Conservation (phyloP, 2,113 vertebrate genomes). For the Platycercus adscitus region DNA sequence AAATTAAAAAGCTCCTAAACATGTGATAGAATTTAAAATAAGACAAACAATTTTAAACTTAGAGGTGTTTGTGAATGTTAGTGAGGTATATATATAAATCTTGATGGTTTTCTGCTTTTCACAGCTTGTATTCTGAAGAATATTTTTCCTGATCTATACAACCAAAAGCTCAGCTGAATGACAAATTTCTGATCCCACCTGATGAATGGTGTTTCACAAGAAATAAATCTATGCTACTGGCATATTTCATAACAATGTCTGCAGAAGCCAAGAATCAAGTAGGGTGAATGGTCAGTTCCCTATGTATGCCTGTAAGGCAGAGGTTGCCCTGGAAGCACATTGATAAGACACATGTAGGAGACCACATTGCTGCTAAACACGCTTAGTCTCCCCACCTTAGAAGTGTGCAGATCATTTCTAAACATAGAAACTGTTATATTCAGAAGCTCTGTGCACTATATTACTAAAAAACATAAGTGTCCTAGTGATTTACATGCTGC, state of each 20-base stretch:
- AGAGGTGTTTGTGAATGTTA: not conserved
- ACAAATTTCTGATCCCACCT: not conserved
- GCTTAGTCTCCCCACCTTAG: not conserved
- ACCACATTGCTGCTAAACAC: not conserved
- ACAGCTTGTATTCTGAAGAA: not conserved
- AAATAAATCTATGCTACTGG: not conserved
- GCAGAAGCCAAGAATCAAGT: not conserved
- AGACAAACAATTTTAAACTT: not conserved
- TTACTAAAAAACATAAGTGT: not conserved
- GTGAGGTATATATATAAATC: not conserved
- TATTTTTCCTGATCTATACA: not conserved
- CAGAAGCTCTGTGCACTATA: not conserved
- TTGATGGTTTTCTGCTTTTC: not conserved
- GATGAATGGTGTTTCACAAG: not conserved
- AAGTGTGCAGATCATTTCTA: not conserved
- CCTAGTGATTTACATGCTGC: not conserved
- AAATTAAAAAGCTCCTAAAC: not conserved
- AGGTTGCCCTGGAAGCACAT: not conserved
- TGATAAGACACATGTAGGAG: accelerated
- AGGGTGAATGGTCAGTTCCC: not conserved
- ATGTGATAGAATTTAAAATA: not conserved
- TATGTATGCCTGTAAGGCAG: not conserved
- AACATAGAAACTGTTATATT: not conserved
- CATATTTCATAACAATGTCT: not conserved
- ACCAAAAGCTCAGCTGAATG: not conserved